Evolutionary conservation across 2,113 vertebrate genomes (phyloP).

Genomic region (Nematolebias whitei): DNA sequence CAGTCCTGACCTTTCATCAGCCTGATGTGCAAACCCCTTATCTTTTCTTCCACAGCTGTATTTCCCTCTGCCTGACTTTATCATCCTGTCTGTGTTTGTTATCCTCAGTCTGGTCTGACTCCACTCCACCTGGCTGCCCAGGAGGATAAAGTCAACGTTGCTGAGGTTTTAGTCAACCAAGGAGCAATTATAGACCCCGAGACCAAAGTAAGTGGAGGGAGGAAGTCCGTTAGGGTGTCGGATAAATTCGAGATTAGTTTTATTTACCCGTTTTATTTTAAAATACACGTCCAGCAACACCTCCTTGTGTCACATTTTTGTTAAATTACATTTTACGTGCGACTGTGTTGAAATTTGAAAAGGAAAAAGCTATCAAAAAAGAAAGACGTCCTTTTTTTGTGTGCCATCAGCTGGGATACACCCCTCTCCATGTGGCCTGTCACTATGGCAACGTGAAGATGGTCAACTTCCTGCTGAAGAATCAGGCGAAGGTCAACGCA

Average conservation of each 20-base stretch:
- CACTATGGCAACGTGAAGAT: constrained; percentile 98
- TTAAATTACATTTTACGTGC: too few species aligned
- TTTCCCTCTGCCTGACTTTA: neutral
- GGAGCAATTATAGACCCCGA: constrained; percentile 87
- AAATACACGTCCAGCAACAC: too few species aligned
- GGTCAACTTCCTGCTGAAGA: constrained; percentile 94
- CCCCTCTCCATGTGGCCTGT: constrained; percentile 95
- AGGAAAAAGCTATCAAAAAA: too few species aligned
- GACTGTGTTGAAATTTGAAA: neutral
- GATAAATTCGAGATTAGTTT: too few species aligned
- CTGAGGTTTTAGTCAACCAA: constrained; percentile 94
- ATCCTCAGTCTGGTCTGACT: constrained; percentile 88
- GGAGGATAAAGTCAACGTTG: constrained; percentile 95
- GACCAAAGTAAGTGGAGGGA: constrained; percentile 85
- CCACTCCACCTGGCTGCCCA: constrained; percentile 95
- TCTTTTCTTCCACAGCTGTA: neutral
- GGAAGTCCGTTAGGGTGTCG: neutral
- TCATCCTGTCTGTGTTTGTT: constrained; percentile 14
- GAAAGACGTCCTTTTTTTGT: too few species aligned
- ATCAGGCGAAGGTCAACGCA: constrained; percentile 92
- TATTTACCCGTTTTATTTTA: too few species aligned
- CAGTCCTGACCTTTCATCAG: neutral
- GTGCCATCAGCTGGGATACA: constrained; percentile 89
- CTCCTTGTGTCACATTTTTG: too few species aligned
- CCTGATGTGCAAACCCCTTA: neutral